Evolutionary conservation across 2,888 invertebrate genomes (phyloP), one percentile per base, ranked within the genome.

Genomic region (Chalcosyrphus nemorum): DNA sequence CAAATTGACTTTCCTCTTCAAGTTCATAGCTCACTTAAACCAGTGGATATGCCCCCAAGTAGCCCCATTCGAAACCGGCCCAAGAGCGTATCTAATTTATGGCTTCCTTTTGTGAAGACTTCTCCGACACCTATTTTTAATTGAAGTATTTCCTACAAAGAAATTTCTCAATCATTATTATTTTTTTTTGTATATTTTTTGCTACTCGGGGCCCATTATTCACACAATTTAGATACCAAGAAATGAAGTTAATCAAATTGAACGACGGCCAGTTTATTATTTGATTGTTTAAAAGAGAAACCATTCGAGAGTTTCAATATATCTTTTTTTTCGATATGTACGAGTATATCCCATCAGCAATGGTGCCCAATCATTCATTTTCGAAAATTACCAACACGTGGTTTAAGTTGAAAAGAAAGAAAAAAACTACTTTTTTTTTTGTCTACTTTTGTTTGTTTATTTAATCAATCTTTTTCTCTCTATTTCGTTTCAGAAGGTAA

Each of bases 401-500:
- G 35, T 13, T 66, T 29, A 19, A 57, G 13, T 19, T 13, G 17
- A 3, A 47, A 21, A 35, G 4, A 35, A 65, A 50, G 50, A 27
- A 68, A 65, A 21, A 17, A 27, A 38, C 29, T 56, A 47, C 75
- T 61, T 47, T 29, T 17, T 17, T 35, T 11, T 45, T 65, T 72
- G 59, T 21, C 57, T 78, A 21, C 68, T 47, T 78, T 63, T 82
- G 72, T 76, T 81, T 81, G 29, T 76, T 57, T 70, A 52, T 65
- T 71, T 68, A 61, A 76, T 76, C 66, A 76, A 71, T 71, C 71
- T 27, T 52, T 50, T 70, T 57, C 27, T 57, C 32, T 70, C 29
- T 52, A 50, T 75, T 65, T 77, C 59, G 15, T 82, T 77, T 61
- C 71, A 77, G 81, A 56, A 71, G 81, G 81, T 82, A 77, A 72